Base-by-base conservation (phyloP, 2,113 vertebrate species). In the Acrocephalus arundinaceus region DNA sequence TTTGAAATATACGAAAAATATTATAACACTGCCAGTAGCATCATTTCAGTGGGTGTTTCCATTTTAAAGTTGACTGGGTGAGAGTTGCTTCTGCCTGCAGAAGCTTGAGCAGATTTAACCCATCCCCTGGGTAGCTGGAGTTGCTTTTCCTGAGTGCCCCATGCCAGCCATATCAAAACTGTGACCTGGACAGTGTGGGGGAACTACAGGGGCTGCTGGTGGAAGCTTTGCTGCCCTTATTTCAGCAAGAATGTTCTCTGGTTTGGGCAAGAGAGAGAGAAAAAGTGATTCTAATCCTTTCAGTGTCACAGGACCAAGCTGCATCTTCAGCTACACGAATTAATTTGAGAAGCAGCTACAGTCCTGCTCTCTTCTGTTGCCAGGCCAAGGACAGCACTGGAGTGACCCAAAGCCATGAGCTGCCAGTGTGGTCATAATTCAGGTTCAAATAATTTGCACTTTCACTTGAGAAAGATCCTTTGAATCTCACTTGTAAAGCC, bases 31-130 rank as follows among this genome's bases (percentile, higher is more conserved):
- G 54, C 66, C 51, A 74, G 65, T 52, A 81, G 75, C 62, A 77
- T 88, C 37, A 27, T 37, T 79, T 59, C 54, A 84, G 39, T 55
- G 86, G 54, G 35, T 48, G 67, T 92, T 91, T 90, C 81, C 71
- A n/a, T 78, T 90, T 91, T 45, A 76, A 92, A 94, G 30, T 45
- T 90, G 54, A n/a, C 73, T 59, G 79, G 24, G 13, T 74, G 59
- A 61, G 70, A 80, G 41, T 57, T 74, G 24, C 22, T 82, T 74
- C 62, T 95, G 76, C 83, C 55, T 79, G 18, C 33, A 68, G 48
- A 84, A 68, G 52, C 41, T 52, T 0, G 6, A 80, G 55, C 49
- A 66, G 37, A 31, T 19, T 68, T 73, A 83, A 62, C 61, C 48
- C 77, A 63, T 48, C 31, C 28, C n/a, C 27, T 12, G 21, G 0